Evolutionary conservation across 2,113 vertebrate species (phyloP), one percentile per base, ranked within the genome.

Genomic region (Numida meleagris): DNA sequence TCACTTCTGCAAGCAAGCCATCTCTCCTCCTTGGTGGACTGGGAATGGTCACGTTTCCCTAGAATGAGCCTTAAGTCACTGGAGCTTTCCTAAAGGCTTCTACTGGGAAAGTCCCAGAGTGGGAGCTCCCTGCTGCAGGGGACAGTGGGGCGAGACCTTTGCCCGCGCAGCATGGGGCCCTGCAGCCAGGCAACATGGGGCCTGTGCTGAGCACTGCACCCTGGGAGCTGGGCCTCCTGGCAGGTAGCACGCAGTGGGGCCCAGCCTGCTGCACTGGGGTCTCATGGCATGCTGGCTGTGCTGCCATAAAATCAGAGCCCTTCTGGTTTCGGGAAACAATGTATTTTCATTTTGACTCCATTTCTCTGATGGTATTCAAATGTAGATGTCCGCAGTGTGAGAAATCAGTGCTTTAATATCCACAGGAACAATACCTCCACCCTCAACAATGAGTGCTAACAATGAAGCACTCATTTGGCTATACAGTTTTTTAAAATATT

Each of bases 321-420:
- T 72, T 68, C 61, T 46, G 46, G 43, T 88, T 88, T 82, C 83
- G 75, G 50, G 77, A 86, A 79, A 23, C 73, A 59, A 33, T 67
- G 34, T 82, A 25, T 90, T 90, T 92, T 88, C 83, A 78, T 43
- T 84, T 73, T 89, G 55, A 71, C 82, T 95, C 82, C 46, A 42
- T 92, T 68, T 95, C 77, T 79, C 7, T 65, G 90, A 40, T 73
- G 62, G 76, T 92, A 89, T 5, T 92, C 75, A 87, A 43, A 91
- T 94, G 57, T 40, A 74, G 75, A 51, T 74, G 50, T 79, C 78
- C 89, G 78, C 80, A 74, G 38, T 48, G 53, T 65, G 59, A 70
- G 84, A 76, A 87, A 21, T 67, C 83, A 73, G 46, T 80, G 78
- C 72, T 78, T 85, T 85, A 34, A 59, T 80, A 34, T 89, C 71